These are phyloP conservation scores for Clitarchus hookeri DNA, from an alignment of 2,888 invertebrate species.

Conservation along the genomic window DNA sequence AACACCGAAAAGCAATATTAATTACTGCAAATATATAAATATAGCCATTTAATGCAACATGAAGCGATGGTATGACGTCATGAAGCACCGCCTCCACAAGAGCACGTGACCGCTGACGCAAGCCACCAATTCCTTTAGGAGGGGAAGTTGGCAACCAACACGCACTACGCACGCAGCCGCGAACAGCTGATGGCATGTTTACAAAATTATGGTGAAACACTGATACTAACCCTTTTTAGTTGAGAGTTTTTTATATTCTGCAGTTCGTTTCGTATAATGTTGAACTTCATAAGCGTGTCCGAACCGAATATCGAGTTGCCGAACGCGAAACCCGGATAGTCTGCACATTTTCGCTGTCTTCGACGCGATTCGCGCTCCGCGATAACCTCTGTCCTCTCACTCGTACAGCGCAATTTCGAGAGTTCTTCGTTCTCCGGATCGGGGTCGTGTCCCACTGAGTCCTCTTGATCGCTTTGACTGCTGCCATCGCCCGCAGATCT, in stretches of 20 bases:
- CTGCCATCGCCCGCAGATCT: slow-evolving; percentile 56
- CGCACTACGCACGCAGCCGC: not conserved
- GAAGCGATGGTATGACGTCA: not conserved
- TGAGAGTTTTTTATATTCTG: slow-evolving; percentile 97
- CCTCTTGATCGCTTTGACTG: slow-evolving; percentile 58
- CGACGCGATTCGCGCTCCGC: slow-evolving; percentile 80
- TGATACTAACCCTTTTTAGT: slow-evolving; percentile 87
- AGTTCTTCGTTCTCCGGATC: slow-evolving; percentile 81
- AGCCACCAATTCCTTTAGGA: not conserved
- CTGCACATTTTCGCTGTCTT: slow-evolving; percentile 79
- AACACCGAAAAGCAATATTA: too few species aligned
- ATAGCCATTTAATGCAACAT: too few species aligned
- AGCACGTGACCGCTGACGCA: not conserved
- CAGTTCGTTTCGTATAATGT: slow-evolving; percentile 94
- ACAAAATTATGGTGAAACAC: not conserved
- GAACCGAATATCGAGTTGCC: slow-evolving; percentile 93
- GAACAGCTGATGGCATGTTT: slow-evolving; percentile 14
- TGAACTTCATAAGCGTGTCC: slow-evolving; percentile 97
- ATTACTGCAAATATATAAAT: too few species aligned
- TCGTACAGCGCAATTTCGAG: slow-evolving; percentile 83
- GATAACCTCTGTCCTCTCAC: slow-evolving; percentile 85
- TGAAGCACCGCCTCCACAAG: not conserved
- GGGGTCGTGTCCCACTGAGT: slow-evolving; percentile 58
- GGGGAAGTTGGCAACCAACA: slow-evolving; percentile 1
- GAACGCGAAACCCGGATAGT: slow-evolving; percentile 91